Percentiles rank a stretch among this genome's conserved stretches.
phyloP scores from a whole-genome alignment of 2,888 invertebrate species.

The Tenodera sinensis region DNA sequence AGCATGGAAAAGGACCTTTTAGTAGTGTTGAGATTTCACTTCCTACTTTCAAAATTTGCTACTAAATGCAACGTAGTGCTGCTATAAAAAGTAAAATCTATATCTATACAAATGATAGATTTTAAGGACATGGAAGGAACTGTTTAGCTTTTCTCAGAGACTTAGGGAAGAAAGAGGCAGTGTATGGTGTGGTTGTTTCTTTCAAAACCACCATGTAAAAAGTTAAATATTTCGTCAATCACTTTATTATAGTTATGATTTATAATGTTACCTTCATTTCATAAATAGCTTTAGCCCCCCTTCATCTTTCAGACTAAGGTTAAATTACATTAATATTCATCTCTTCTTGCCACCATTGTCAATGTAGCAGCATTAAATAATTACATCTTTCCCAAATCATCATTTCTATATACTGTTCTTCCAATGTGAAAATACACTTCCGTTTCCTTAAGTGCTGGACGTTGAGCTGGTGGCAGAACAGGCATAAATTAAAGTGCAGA shows the following conservation, averaged over 20 bases:
- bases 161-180: neutral
- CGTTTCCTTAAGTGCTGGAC: neutral
- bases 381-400: neutral
- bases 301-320: conserved; percentile 3
- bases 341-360: neutral
- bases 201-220: neutral
- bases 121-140: neutral
- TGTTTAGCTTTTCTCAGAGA: neutral
- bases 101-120: too few species aligned
- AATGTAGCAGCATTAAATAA: conserved; percentile 1
- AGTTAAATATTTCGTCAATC: conserved; percentile 17
- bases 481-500: neutral
- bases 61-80: too few species aligned
- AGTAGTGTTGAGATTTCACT: too few species aligned
- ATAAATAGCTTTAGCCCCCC: conserved; percentile 11
- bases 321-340: conserved; percentile 10
- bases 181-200: neutral
- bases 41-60: too few species aligned
- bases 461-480: conserved; percentile 20
- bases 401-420: neutral
- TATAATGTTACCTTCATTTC: conserved; percentile 17
- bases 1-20: too few species aligned
- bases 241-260: conserved; percentile 19
- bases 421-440: conserved; percentile 15
- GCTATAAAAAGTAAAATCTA: too few species aligned